These are phyloP conservation scores for Lymantria dispar DNA, from an alignment of 2,888 invertebrate species.

Conservation along the genomic window DNA sequence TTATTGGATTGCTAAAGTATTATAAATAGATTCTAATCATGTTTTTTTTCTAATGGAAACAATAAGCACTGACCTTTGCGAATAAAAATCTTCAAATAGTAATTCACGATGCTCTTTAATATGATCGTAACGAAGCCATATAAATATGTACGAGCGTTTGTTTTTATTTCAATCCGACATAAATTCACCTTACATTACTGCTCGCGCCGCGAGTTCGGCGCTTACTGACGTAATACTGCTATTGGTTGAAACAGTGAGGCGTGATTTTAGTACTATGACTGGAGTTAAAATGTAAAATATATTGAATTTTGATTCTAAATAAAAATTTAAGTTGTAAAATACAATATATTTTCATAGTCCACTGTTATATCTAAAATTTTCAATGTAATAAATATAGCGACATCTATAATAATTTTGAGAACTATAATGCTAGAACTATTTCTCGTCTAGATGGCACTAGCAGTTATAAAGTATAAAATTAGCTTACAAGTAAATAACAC, in stretches of 20 bases:
- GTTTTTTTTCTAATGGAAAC: too few species aligned
- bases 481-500: too few species aligned
- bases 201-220: slow-evolving; percentile 56
- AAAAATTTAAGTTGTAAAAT: neutral
- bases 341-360: neutral
- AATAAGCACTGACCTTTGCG: too few species aligned
- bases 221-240: slow-evolving; percentile 51
- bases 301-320: neutral
- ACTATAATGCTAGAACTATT: slow-evolving; percentile 21
- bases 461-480: neutral
- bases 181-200: slow-evolving; percentile 30
- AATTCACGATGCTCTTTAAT: too few species aligned
- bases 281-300: neutral
- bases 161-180: slow-evolving; percentile 42
- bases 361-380: neutral
- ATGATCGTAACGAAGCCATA: slow-evolving; percentile 42
- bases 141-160: slow-evolving; percentile 33
- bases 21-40: too few species aligned
- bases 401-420: slow-evolving; percentile 10
- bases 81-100: too few species aligned
- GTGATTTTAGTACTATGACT: slow-evolving; percentile 9
- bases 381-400: neutral
- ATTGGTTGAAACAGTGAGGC: slow-evolving; percentile 31
- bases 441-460: slow-evolving; percentile 23
- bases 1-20: too few species aligned